A percentile compares a stretch with the other conserved stretches of the same genome.
Conservation (phyloP, 2,888 invertebrate genomes). For the Lymantria monacha region DNA sequence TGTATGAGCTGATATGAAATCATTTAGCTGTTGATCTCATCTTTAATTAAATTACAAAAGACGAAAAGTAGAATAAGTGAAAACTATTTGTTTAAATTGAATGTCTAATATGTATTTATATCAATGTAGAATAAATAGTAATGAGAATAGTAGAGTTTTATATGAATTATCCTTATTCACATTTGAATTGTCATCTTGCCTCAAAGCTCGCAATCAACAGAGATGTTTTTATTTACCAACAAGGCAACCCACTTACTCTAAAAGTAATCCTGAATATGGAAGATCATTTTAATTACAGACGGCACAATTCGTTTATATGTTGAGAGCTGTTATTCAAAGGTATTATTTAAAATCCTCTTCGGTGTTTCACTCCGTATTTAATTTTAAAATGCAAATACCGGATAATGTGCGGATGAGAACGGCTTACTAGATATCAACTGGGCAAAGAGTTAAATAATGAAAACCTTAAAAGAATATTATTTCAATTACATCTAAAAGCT, state of each 20-base stretch:
- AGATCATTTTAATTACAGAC: neutral
- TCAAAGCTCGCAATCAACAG: neutral
- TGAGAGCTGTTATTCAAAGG: slow-evolving; percentile 42
- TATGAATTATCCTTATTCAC: too few species aligned
- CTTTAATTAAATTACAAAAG: too few species aligned
- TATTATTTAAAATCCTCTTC: slow-evolving; percentile 44
- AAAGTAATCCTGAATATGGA: neutral
- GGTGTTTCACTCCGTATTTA: slow-evolving; percentile 48
- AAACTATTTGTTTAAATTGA: too few species aligned
- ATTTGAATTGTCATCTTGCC: too few species aligned
- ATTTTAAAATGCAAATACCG: slow-evolving; percentile 59
- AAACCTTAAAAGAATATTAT: slow-evolving; percentile 39
- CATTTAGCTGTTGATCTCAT: neutral
- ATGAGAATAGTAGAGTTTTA: too few species aligned
- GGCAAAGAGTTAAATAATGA: slow-evolving; percentile 51
- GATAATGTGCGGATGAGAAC: slow-evolving; percentile 52
- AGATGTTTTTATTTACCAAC: neutral
- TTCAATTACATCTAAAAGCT: slow-evolving; percentile 35
- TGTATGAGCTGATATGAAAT: neutral
- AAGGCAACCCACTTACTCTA: neutral
- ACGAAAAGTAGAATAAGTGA: too few species aligned
- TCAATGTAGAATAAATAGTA: too few species aligned
- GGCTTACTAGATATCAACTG: slow-evolving; percentile 41
- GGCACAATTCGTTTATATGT: neutral
- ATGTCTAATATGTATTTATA: too few species aligned